A percentile compares a stretch with the other conserved stretches of the same genome.
These are phyloP conservation scores for Drosophila carrolli DNA, from an alignment of 1,140 invertebrate genomes.

Conservation along the genomic window DNA sequence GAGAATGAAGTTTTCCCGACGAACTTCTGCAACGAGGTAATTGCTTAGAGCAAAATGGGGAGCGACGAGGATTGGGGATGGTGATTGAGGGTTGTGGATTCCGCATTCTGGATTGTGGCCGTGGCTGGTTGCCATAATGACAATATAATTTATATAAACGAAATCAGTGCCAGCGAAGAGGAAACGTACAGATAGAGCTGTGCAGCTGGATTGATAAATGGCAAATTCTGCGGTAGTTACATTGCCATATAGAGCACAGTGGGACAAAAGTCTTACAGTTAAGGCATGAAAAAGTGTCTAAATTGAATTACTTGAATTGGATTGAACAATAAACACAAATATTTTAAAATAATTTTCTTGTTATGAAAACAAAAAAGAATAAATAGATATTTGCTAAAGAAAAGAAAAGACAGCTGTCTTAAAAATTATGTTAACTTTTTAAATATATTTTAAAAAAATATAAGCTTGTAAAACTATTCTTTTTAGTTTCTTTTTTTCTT, in stretches of 20 bases:
- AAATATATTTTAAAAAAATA: neutral
- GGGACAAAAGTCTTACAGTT: neutral
- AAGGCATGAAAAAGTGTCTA: no score
- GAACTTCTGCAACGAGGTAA: conserved; percentile 59
- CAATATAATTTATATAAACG: conserved; percentile 84
- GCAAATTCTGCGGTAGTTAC: conserved; percentile 42
- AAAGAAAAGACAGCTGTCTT: no score
- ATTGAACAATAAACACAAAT: neutral
- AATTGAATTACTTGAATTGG: neutral
- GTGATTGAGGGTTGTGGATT: conserved; percentile 36
- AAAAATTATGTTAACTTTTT: no score
- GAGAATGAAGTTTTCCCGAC: conserved; percentile 51
- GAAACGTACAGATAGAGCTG: conserved; percentile 23
- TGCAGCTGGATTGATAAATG: conserved; percentile 74
- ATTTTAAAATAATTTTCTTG: neutral
- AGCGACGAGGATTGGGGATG: conserved; percentile 17
- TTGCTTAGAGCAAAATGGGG: conserved; percentile 41
- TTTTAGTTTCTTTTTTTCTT: neutral
- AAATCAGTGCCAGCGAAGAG: conserved; percentile 67
- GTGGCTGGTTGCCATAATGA: conserved; percentile 81
- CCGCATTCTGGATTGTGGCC: conserved; percentile 6
- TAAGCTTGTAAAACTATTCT: no score
- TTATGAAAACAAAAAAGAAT: neutral
- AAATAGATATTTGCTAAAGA: neutral
- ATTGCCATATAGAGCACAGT: conserved; percentile 33